Base-by-base conservation (phyloP, 2,797 vertebrate genomes). In the Tenualosa thibaudeaui region DNA sequence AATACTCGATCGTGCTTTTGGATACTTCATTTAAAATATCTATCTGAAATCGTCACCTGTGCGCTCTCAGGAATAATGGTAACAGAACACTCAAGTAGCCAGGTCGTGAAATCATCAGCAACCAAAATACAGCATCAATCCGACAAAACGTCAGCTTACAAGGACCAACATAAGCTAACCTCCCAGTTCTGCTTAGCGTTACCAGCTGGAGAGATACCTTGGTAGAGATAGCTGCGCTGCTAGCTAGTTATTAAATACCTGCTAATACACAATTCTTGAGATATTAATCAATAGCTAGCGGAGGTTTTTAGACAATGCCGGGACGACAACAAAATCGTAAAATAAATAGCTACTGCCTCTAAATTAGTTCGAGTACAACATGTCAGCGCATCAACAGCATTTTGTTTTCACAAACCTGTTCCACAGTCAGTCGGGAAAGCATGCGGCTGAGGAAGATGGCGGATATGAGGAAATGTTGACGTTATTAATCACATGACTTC, bases 401-500 rank as follows among this genome's bases (percentile, higher is more conserved):
- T 78, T 46, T 46, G 71, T 78, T 78, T 78, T 78, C 51, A 81
- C 91, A 87, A 90, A 94, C 93, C 94, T 94, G 93, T 82, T 90
- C 82, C 86, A 83, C 86, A 91, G 86, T 85, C 82, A 85, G 87
- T 87, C 90, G 87, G 87, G 89, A 85, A 92, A 90, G 84, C 91
- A 94, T 94, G 93, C 94, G 92, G 90, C 75, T 86, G 84, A 81
- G 91, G 91, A 93, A 94, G 91, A 92, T 90, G 92, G 91, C 90
- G 91, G 90, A 87, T 90, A 88, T 87, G 88, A 90, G 87, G 91
- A 92, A 90, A 91, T 37, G 82, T 84, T 89, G 43, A 92, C 93
- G 93, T 94, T 90, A 92, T 85, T 50, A 0, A 83, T 84, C 94
- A 91, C 85, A 86, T 89, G 90, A 89, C 22, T 84, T 83, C 82